Evolutionary conservation across 2,888 invertebrate species (phyloP), one percentile per base, ranked within the genome.

Genomic region (Antitype chi): DNA sequence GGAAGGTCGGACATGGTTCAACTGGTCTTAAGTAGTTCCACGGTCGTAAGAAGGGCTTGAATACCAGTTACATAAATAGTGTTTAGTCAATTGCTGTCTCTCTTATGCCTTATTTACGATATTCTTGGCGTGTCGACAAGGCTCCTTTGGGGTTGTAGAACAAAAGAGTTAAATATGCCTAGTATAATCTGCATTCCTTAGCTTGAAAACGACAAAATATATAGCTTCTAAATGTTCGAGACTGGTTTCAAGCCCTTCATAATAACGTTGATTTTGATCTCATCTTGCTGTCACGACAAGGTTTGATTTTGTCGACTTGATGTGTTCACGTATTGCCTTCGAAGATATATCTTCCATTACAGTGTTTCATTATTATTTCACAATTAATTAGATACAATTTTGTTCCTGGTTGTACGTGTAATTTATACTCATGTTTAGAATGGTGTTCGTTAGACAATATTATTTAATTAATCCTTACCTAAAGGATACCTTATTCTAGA

Each of bases 1-100:
- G 17, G 97, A 97, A 86, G 91, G 93, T 52, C 95, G 95, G 85
- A 97, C 97, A 0, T 97, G 97, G 97, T 97, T 97, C 88, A 95
- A 94, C 9, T 97, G 97, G 97, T 97, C 97, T 78, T 97, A 95
- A 94, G 43, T 72, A 52, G 38, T 62, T 28, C 38, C 59, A 59
- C 3, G 17, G 49, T 38, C 32, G 8, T 38, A 13, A 49, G 59
- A 76, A 78, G 83, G 88, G 86, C 86, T 87, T 87, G 86, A 66
- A 72, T 32, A 71, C 43, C 78, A 47, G 71, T 80, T 59, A 49
- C 23, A 55, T 52, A n/a, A n/a, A 32, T 64, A 64, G 74, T 84
- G 67, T 84, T 82, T 78, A 78, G 87, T 77, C 74, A 70, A 79
- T 64, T 66, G 70, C 57, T 74, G 68, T 81, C 68, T 67, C 57